Conservation (phyloP, 2,797 vertebrate species). For the Cygnus olor region DNA sequence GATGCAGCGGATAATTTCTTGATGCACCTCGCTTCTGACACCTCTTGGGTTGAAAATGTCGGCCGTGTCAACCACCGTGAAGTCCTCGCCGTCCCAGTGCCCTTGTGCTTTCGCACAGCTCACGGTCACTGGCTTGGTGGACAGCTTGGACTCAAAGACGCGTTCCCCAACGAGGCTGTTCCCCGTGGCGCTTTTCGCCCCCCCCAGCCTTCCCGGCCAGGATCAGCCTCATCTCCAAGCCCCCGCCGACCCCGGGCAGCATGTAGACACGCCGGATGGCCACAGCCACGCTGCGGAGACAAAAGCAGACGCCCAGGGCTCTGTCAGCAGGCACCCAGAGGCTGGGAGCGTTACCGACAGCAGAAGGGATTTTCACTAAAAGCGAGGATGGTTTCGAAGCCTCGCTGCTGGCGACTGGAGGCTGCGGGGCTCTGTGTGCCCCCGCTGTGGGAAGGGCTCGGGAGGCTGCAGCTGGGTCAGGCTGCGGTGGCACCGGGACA, state of each 20-base stretch:
- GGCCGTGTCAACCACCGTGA: not conserved
- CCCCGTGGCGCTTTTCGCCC: not conserved
- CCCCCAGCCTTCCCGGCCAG: not conserved
- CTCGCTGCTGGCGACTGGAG: no score
- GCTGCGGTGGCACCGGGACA: no score
- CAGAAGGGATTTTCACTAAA: no score
- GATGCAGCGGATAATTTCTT: no score
- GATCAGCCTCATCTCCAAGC: not conserved
- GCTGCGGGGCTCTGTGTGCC: no score
- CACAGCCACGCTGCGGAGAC: not conserved
- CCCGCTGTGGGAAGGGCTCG: no score
- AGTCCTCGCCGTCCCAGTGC: not conserved
- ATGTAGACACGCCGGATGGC: rapidly evolving
- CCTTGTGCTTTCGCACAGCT: not conserved
- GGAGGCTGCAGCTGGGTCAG: no score
- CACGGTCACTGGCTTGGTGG: rapidly evolving
- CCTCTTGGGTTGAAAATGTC: not conserved
- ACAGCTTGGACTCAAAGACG: not conserved
- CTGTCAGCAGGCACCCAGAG: not conserved
- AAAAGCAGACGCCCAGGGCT: rapidly evolving
- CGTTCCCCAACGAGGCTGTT: not conserved
- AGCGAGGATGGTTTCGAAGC: no score
- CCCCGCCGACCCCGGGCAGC: not conserved
- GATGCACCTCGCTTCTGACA: not conserved
- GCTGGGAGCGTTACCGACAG: no score